phyloP scores from a whole-genome alignment of 2,113 vertebrate species.

The Varanus komodoensis region DNA sequence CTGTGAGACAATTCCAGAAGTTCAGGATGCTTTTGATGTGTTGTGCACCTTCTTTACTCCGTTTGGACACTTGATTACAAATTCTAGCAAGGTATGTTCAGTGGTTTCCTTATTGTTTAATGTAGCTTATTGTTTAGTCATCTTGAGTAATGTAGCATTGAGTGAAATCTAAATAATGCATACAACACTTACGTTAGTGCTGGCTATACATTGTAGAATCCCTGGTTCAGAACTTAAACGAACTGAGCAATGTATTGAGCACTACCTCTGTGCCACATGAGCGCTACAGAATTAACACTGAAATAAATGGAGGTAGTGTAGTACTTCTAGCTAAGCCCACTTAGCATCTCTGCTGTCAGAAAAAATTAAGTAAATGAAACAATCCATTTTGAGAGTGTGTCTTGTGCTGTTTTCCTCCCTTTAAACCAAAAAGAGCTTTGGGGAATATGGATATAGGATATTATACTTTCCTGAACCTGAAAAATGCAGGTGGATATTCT shows the following conservation, averaged over 20 bases:
- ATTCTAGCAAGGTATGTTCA: conserved; percentile 64
- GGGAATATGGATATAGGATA: not conserved
- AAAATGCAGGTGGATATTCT: not conserved
- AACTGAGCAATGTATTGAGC: not conserved
- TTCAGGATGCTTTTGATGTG: conserved; percentile 80
- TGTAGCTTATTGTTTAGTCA: not conserved
- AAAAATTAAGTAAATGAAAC: not conserved
- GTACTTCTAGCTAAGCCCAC: not conserved
- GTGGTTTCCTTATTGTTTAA: not conserved
- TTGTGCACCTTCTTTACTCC: conserved; percentile 75
- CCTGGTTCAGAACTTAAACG: not conserved
- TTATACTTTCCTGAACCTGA: not conserved
- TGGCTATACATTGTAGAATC: not conserved
- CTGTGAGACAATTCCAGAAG: conserved; percentile 74
- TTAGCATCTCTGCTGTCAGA: not conserved
- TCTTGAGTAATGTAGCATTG: conserved; percentile 21
- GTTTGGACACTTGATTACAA: conserved; percentile 68
- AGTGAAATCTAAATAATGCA: not conserved
- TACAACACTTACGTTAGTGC: fast-evolving
- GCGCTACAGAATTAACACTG: not conserved
- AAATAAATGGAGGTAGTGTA: not conserved
- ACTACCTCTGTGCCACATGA: not conserved
- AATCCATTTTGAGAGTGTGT: not conserved
- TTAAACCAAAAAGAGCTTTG: not conserved
- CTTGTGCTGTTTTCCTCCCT: not conserved